Evolutionary conservation across 1,140 invertebrate species (phyloP), one percentile per base, ranked within the genome.

Genomic region (Drosophila kurseongensis): DNA sequence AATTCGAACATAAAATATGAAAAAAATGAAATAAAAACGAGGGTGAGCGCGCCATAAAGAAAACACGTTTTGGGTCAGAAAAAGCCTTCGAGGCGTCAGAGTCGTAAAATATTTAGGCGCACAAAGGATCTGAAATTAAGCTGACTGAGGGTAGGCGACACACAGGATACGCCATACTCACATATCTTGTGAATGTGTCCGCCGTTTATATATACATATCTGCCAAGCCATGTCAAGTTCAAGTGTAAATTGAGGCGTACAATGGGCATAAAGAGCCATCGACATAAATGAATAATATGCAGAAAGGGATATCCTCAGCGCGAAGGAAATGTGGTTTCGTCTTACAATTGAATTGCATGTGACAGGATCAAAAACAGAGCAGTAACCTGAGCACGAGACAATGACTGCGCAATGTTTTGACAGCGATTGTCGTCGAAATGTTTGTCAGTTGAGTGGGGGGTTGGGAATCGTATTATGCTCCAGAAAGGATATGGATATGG

Each of bases 371-470:
- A 35, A 48, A 56, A 51, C 69, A 66, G 44, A 27, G 27, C 58
- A 56, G 50, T 55, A 52, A 74, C 67, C 60, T 27, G 60, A 63
- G 41, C n/a, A 48, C 47, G 16, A 35, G 62, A 89, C 85, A 89
- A 89, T 78, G 77, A 84, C 69, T 67, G 52, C 65, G 77, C 74
- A 77, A 57, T 90, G 80, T 90, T 90, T 85, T 90, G 85, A 90
- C 85, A 90, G 86, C 59, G 60, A 81, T 81, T 90, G 80, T 85
- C 86, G 76, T 83, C 84, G 81, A 81, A 84, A 90, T 89, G 54
- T 73, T 80, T 63, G 47, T 41, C 40, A 54, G 61, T 52, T 13
- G 29, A 1, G 12, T 23, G 10, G 41, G 48, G 23, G 55, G 36
- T 12, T 18, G 44, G 44, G 42, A 54, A 61, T 1, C 0, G 8